Conservation (phyloP, 2,888 invertebrate species). For the Deilephila elpenor region DNA sequence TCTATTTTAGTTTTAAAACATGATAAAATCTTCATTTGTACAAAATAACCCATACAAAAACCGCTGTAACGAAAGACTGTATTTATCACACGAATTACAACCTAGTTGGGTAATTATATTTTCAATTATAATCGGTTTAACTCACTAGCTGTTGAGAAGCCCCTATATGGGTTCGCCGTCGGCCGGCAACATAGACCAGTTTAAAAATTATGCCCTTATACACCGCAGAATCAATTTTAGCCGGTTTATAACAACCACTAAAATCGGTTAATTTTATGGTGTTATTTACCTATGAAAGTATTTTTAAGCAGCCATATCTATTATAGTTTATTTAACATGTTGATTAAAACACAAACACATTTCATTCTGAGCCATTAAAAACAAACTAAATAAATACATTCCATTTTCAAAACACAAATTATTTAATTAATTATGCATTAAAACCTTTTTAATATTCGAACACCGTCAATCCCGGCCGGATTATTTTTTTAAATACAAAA, state of each 20-base stretch:
- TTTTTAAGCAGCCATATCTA: background rate
- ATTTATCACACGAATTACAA: background rate
- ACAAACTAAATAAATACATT: no score
- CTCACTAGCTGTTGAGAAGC: background rate
- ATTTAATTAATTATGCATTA: background rate
- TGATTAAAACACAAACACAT: background rate
- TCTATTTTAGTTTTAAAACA: no score
- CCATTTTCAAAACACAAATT: background rate
- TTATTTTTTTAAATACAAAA: slow-evolving; percentile 5
- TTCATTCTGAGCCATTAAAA: background rate
- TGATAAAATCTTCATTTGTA: no score
- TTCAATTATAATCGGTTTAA: background rate
- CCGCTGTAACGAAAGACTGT: background rate
- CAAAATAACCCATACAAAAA: no score
- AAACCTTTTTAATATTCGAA: slow-evolving; percentile 1
- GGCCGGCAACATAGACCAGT: background rate
- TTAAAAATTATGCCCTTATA: background rate
- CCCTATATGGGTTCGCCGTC: background rate
- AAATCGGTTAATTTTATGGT: background rate
- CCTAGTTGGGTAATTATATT: background rate
- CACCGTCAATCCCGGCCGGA: background rate
- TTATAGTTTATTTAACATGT: background rate
- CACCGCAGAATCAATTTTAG: background rate
- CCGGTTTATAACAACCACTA: background rate
- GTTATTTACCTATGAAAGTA: background rate